Percentiles rank a stretch among this genome's conserved stretches.
Evolutionary conservation across 1,140 invertebrate species (phyloP).

Genomic region (Apocrypta bakeri): DNA sequence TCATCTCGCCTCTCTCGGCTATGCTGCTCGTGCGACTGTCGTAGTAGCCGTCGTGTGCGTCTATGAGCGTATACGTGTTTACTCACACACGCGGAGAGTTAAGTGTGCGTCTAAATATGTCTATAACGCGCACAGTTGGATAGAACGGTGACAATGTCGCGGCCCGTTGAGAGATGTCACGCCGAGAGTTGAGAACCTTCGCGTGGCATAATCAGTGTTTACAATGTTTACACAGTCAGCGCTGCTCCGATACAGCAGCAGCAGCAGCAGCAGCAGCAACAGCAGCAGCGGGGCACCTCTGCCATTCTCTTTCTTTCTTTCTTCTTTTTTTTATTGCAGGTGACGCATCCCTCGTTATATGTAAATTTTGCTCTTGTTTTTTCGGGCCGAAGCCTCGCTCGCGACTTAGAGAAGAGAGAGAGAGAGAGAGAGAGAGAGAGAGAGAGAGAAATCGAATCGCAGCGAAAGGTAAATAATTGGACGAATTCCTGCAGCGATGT

Average conservation of each 20-base stretch:
- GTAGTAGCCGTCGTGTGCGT: not conserved
- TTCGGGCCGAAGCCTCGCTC: not conserved
- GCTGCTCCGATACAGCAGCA: not conserved
- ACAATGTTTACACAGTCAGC: constrained; percentile 60
- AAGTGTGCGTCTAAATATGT: not conserved
- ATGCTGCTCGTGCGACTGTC: not conserved
- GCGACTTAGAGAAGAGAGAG: not conserved
- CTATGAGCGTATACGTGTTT: not conserved
- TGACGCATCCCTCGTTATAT: constrained; percentile 1
- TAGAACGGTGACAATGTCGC: not conserved
- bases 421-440: not conserved
- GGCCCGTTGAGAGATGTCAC: constrained; percentile 7
- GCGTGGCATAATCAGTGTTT: constrained; percentile 56
- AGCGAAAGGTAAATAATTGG: constrained; percentile 22
- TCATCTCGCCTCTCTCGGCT: not conserved
- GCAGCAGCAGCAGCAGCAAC: not conserved
- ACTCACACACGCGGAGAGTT: not conserved
- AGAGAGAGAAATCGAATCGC: not conserved
- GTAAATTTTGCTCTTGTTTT: not conserved
- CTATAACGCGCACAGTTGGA: not conserved
- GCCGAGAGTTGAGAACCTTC: constrained; percentile 54
- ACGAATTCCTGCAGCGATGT: constrained; percentile 3
- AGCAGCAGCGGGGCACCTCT: not conserved
- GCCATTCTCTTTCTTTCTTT: not conserved
- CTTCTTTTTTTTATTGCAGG: not conserved